Evolutionary conservation across 2,113 vertebrate genomes (phyloP).

Genomic region (Chaetodon auriga): DNA sequence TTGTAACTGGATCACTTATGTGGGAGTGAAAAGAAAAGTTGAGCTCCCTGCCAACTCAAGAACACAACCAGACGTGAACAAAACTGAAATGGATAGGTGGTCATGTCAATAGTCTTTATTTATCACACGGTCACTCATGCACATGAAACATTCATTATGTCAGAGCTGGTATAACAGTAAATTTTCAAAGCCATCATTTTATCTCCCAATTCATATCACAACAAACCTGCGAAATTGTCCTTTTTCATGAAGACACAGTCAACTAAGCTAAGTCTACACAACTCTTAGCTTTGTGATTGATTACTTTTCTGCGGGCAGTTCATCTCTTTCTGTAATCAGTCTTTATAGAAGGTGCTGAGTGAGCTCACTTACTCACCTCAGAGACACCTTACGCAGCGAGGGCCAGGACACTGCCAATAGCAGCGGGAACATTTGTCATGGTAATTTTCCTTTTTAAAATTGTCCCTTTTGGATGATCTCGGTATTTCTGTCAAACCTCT

Average conservation of each 20-base stretch:
- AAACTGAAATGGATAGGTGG: slow-evolving; percentile 1
- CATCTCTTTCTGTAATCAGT: slow-evolving; percentile 52
- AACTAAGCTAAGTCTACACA: slow-evolving; percentile 31
- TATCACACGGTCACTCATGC: not conserved
- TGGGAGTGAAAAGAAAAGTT: not conserved
- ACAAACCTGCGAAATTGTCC: slow-evolving; percentile 42
- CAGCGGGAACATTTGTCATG: slow-evolving; percentile 54
- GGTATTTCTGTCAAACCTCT: slow-evolving; percentile 30
- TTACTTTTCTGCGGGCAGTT: slow-evolving; percentile 38
- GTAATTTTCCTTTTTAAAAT: slow-evolving; percentile 50
- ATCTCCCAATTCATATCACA: slow-evolving; percentile 31
- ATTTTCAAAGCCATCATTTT: slow-evolving; percentile 38
- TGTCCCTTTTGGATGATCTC: slow-evolving; percentile 12
- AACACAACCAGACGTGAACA: not conserved
- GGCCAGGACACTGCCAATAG: slow-evolving; percentile 39
- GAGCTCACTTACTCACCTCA: slow-evolving; percentile 50
- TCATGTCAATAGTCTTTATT: not conserved
- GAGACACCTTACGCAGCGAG: slow-evolving; percentile 39
- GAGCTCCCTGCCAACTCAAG: not conserved
- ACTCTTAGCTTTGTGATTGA: slow-evolving; percentile 51
- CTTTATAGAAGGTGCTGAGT: slow-evolving; percentile 57
- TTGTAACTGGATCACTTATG: not conserved
- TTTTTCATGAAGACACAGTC: slow-evolving; percentile 49
- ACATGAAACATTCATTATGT: not conserved
- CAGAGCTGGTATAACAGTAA: not conserved